Conservation (phyloP, 2,888 invertebrate species). For the Trilocha varians region DNA sequence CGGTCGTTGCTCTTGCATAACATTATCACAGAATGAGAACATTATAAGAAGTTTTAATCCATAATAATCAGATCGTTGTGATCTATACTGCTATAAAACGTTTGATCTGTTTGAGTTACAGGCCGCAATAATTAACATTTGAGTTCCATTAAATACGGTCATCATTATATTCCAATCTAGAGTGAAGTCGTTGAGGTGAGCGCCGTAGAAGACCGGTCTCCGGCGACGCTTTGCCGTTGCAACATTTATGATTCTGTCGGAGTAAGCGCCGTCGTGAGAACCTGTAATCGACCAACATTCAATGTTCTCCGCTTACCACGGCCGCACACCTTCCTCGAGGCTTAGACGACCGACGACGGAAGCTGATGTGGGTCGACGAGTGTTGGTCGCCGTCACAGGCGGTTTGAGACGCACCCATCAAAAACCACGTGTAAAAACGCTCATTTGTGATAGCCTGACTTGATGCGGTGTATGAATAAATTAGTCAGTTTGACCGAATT, state of each 20-base stretch:
- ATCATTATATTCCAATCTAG: constrained; percentile 43
- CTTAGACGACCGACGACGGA: constrained; percentile 14
- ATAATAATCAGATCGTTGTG: constrained; percentile 31
- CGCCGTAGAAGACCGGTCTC: constrained; percentile 49
- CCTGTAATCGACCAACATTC: constrained; percentile 32
- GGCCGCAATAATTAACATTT: constrained; percentile 32
- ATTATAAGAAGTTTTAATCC: too few relatives aligned
- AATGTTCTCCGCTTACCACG: constrained; percentile 23
- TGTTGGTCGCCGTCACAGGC: constrained; percentile 21
- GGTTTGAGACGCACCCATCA: constrained; percentile 39
- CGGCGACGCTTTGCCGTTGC: constrained; percentile 33
- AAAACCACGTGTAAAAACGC: constrained; percentile 45
- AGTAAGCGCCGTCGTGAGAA: constrained; percentile 68
- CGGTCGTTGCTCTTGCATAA: constrained; percentile 27
- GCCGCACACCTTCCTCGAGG: constrained; percentile 13
- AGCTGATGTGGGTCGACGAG: constrained; percentile 16
- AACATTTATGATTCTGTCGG: constrained; percentile 49
- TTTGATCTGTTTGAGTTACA: constrained; percentile 23
- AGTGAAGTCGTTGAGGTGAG: constrained; percentile 33
- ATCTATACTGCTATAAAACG: constrained; percentile 27
- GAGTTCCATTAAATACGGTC: constrained; percentile 33
- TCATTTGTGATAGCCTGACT: constrained; percentile 50
- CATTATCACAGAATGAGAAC: too few relatives aligned
- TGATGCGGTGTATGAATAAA: constrained; percentile 56
- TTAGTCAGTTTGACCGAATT: constrained; percentile 54